Evolutionary conservation across 2,888 invertebrate species (phyloP).

Genomic region (Pogonocherus hispidulus): DNA sequence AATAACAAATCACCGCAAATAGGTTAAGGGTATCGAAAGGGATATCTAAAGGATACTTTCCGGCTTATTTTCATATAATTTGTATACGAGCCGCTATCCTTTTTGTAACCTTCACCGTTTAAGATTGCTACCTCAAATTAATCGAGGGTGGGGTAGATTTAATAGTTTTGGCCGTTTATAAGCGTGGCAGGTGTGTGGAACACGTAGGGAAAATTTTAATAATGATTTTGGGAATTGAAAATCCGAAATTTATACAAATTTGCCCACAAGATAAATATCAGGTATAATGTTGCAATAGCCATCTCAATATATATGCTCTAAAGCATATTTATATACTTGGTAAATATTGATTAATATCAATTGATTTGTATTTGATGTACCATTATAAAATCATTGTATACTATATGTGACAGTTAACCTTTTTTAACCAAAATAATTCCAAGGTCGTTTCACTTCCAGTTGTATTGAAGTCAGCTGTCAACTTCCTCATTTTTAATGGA

Average conservation of each 20-base stretch:
- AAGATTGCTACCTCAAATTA: constrained; percentile 13
- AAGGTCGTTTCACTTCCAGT: too few relatives aligned
- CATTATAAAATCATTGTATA: too few relatives aligned
- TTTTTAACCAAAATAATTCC: too few relatives aligned
- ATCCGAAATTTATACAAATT: neutral
- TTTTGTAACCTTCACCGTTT: constrained; percentile 21
- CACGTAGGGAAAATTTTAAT: neutral
- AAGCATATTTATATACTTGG: too few relatives aligned
- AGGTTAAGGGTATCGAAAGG: constrained; percentile 40
- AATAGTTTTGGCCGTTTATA: constrained; percentile 17
- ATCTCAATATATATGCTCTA: too few relatives aligned
- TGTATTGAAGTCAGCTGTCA: too few relatives aligned
- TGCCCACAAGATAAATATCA: neutral
- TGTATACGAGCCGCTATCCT: constrained; percentile 34
- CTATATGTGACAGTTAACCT: too few relatives aligned
- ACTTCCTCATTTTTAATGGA: too few relatives aligned
- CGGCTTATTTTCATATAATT: constrained; percentile 37
- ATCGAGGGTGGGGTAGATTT: constrained; percentile 5
- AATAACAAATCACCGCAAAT: constrained; percentile 40
- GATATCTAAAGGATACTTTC: constrained; percentile 32
- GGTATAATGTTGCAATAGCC: too few relatives aligned
- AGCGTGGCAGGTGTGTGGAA: constrained; percentile 12
- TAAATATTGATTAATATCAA: too few relatives aligned
- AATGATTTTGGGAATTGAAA: neutral
- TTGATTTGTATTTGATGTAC: too few relatives aligned